Percentiles rank a stretch among this genome's conserved stretches.
Conservation (phyloP, 2,888 invertebrate species). For the Teleiodes luculella region DNA sequence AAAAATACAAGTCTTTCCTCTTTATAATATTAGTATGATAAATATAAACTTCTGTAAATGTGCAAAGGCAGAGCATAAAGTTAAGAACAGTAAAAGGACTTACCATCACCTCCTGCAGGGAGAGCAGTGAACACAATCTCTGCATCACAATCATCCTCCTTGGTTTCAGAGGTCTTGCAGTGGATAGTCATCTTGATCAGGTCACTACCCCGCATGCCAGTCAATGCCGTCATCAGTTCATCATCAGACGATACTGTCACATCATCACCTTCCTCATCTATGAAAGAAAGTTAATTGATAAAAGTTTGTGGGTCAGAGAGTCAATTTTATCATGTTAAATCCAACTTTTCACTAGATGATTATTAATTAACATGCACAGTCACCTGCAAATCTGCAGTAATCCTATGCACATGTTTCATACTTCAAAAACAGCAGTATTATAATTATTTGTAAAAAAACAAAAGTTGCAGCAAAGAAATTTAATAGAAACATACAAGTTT, state of each 20-base stretch:
- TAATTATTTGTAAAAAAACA: too few species aligned
- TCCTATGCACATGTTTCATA: too few species aligned
- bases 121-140: slow-evolving; percentile 36
- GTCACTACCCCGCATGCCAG: slow-evolving; percentile 52
- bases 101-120: slow-evolving; percentile 35
- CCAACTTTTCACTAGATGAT: too few species aligned
- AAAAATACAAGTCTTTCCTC: too few species aligned
- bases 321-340: too few species aligned
- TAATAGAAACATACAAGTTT: background rate
- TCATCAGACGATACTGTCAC: slow-evolving; percentile 82
- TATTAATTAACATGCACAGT: too few species aligned
- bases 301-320: too few species aligned
- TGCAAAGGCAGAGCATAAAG: too few species aligned
- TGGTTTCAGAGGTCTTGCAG: slow-evolving; percentile 33
- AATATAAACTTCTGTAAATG: too few species aligned
- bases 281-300: slow-evolving; percentile 15
- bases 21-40: too few species aligned
- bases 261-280: slow-evolving; percentile 82
- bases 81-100: slow-evolving; percentile 10
- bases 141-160: slow-evolving; percentile 36
- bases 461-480: background rate
- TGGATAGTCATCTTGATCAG: slow-evolving; percentile 56
- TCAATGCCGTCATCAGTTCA: slow-evolving; percentile 81
- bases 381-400: too few species aligned
- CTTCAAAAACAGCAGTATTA: too few species aligned